Base-by-base conservation (phyloP, 2,888 invertebrate species). In the Lottia scabra region DNA sequence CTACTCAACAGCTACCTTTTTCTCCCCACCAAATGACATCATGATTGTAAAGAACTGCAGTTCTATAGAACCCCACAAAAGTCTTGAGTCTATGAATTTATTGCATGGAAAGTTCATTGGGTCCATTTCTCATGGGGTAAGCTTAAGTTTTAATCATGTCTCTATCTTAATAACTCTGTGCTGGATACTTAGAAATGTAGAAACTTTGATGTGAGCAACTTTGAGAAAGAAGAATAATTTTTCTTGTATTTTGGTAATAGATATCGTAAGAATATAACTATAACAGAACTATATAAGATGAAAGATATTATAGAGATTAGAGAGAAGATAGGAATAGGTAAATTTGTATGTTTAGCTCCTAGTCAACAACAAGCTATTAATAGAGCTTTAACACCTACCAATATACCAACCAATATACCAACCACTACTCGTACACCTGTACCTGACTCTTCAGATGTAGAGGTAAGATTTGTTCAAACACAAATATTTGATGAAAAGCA, bases 291-390 rank as follows among this genome's bases (percentile, higher is more conserved):
- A 72, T 91, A 90, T 80, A 87, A 89, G 76, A 92, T 96, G 87
- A 93, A 93, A 80, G 96, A 96, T 83, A 93, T 95, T 0, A 94
- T 95, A 81, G 91, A 92, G 67, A 93, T 95, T n/a, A 92, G 91
- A n/a, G 93, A 94, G 68, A 81, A 82, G 75, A 93, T 93, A 83
- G 88, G 88, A 5, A 80, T 87, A 16, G 90, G 94, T 44, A 91
- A 95, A 71, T 93, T 94, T 89, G 93, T 95, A 44, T 91, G 92
- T n/a, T 90, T 95, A 13, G 78, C 79, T 16, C 80, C 80, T 13
- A 80, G 79, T 5, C 71, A 79, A 10, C 66, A 78, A 63, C 77
- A 72, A n/a, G 76, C 78, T 23, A 79, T 83, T 4, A 75, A 77
- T 1, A 38, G 38, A 38, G 19, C 23, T 23, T 23, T 56, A 2